phyloP scores from a whole-genome alignment of 2,888 invertebrate genomes.

The Nysson spinosus region DNA sequence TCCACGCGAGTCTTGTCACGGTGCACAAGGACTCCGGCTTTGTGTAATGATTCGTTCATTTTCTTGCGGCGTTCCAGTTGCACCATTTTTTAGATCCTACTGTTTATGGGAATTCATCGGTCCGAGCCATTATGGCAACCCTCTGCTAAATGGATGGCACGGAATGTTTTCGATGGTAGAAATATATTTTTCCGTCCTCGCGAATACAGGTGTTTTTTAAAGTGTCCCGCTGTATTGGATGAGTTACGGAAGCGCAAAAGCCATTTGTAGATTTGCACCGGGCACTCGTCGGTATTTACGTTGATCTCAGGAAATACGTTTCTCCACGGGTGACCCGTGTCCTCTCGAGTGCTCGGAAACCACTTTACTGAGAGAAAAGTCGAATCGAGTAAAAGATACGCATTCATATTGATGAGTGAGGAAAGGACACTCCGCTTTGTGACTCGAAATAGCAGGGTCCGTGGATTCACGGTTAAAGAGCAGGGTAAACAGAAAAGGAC shows the following conservation, averaged over 20 bases:
- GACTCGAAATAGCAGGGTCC: constrained; percentile 21
- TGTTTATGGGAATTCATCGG: constrained; percentile 27
- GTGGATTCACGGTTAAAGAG: constrained; percentile 56
- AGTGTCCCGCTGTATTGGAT: constrained; percentile 18
- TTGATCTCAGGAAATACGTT: constrained; percentile 59
- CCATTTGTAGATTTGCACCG: constrained; percentile 60
- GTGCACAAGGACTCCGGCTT: constrained; percentile 22
- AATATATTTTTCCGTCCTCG: no score
- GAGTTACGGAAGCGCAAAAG: constrained; percentile 51
- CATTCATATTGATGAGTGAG: background rate
- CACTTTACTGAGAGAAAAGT: background rate
- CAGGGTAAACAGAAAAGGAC: constrained; percentile 57
- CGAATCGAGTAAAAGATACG: background rate
- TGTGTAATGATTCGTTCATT: constrained; percentile 16
- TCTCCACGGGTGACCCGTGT: constrained; percentile 53
- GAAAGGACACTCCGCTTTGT: constrained; percentile 20
- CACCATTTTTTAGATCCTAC: constrained; percentile 5
- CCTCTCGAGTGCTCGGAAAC: constrained; percentile 50
- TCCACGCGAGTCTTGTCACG: constrained; percentile 30
- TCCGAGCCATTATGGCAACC: background rate
- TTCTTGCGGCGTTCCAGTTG: constrained; percentile 24
- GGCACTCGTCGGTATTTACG: constrained; percentile 64
- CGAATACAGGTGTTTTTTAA: constrained; percentile 27
- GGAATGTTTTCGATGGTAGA: background rate
- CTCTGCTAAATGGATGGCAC: background rate